Evolutionary conservation across 2,888 invertebrate genomes (phyloP).

Genomic region (Athetis lepigone): DNA sequence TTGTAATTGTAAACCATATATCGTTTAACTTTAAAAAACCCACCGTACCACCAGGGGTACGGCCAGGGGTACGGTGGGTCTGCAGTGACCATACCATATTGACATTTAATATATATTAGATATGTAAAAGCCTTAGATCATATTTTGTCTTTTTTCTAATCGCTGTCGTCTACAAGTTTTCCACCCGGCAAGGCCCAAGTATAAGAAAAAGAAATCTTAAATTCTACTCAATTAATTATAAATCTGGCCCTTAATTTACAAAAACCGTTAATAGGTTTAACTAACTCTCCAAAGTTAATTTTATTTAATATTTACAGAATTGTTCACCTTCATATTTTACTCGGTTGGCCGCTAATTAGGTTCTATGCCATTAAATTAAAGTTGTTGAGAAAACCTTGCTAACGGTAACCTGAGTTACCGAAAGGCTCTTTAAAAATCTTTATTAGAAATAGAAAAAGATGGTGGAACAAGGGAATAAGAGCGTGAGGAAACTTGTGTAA

Average conservation of each 20-base stretch:
- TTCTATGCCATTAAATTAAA: conserved; percentile 34
- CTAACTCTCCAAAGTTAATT: conserved; percentile 8
- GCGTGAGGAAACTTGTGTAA: neutral
- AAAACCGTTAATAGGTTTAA: conserved; percentile 19
- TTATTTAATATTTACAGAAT: conserved; percentile 7
- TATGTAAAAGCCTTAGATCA: conserved; percentile 31
- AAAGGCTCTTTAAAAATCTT: neutral
- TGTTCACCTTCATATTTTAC: conserved; percentile 22
- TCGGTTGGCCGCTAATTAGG: conserved; percentile 33
- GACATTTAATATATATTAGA: too few species aligned
- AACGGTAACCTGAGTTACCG: neutral
- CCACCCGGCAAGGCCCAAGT: conserved; percentile 22
- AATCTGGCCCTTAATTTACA: conserved; percentile 11
- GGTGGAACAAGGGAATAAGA: neutral
- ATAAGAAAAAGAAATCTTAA: too few species aligned
- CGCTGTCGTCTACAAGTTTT: conserved; percentile 24
- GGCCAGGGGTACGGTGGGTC: too few species aligned
- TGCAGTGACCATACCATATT: too few species aligned
- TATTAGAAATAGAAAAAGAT: neutral
- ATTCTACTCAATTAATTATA: neutral
- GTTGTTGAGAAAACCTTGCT: conserved; percentile 12
- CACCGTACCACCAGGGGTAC: too few species aligned
- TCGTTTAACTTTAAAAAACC: conserved; percentile 38
- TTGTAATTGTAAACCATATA: conserved; percentile 24
- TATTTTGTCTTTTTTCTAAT: conserved; percentile 20